phyloP scores from a whole-genome alignment of 2,888 invertebrate genomes.

The Heliothis peltigera region DNA sequence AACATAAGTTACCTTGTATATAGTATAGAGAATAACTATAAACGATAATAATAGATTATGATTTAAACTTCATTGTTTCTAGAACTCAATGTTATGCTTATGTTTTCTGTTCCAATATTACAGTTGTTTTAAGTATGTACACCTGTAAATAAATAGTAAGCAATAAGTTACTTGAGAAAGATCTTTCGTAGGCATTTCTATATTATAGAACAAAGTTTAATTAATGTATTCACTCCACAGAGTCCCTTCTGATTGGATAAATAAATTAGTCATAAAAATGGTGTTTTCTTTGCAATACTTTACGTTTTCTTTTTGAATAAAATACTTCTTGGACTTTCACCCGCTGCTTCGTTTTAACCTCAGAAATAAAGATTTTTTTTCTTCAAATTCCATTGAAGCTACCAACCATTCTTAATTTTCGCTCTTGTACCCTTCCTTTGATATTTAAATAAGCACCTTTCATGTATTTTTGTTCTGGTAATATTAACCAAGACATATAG shows the following conservation, averaged over 20 bases:
- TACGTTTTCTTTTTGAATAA: background rate
- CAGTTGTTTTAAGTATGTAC: slow-evolving; percentile 1
- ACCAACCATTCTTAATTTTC: background rate
- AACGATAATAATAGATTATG: slow-evolving; percentile 1
- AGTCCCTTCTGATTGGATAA: background rate
- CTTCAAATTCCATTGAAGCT: slow-evolving; percentile 1
- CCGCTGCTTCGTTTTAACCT: background rate
- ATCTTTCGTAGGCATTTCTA: background rate
- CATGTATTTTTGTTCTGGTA: slow-evolving; percentile 7
- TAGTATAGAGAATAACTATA: slow-evolving; percentile 10
- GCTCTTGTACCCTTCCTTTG: slow-evolving; percentile 14
- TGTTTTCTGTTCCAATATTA: background rate
- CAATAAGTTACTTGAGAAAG: background rate
- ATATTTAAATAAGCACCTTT: slow-evolving; percentile 9
- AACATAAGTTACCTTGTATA: slow-evolving; percentile 3
- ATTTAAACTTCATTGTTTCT: slow-evolving; percentile 20
- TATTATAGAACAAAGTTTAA: background rate
- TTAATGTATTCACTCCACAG: background rate
- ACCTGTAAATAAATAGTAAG: background rate
- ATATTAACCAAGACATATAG: slow-evolving; percentile 46
- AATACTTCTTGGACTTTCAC: background rate
- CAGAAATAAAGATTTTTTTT: slow-evolving; percentile 3
- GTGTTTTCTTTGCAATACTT: background rate
- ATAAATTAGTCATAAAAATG: background rate
- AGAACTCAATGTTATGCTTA: background rate